A percentile compares a stretch with the other conserved stretches of the same genome.
Conservation (phyloP, 1,140 invertebrate species). For the Monochamus saltuarius region DNA sequence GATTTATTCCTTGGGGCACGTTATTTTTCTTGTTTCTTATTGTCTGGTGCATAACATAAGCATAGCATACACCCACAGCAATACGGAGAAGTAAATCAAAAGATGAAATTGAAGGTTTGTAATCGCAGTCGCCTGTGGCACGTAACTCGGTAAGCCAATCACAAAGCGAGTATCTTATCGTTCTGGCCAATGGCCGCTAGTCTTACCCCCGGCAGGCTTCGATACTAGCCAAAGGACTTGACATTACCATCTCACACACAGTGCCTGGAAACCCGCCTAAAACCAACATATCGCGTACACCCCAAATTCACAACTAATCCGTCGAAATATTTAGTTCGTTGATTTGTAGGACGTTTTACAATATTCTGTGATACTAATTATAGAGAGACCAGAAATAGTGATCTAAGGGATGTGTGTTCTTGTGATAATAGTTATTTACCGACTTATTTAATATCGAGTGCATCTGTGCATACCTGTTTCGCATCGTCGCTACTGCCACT, state of each 20-base stretch:
- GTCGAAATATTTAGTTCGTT: neutral
- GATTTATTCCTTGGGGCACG: too few relatives aligned
- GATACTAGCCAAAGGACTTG: conserved; percentile 41
- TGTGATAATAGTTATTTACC: conserved; percentile 5
- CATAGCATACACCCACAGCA: conserved; percentile 36
- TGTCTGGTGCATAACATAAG: conserved; percentile 13
- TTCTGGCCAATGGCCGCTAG: conserved; percentile 48
- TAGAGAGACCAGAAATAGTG: too few relatives aligned
- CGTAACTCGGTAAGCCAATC: conserved; percentile 47
- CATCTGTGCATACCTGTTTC: neutral
- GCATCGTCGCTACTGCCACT: conserved; percentile 12
- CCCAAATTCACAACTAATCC: neutral
- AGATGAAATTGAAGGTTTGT: conserved; percentile 48
- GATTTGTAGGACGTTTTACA: neutral
- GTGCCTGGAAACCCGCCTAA: conserved; percentile 47
- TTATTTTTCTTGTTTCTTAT: conserved; percentile 1
- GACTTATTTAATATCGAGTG: conserved; percentile 5
- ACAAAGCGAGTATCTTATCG: conserved; percentile 34
- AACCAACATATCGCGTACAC: conserved; percentile 31
- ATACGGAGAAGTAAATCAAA: conserved; percentile 45
- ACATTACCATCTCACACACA: conserved; percentile 42
- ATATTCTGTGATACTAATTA: neutral
- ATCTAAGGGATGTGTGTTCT: too few relatives aligned
- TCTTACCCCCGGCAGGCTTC: conserved; percentile 41
- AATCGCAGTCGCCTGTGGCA: conserved; percentile 44